Evolutionary conservation across 2,113 vertebrate genomes (phyloP), one percentile per base, ranked within the genome.

Genomic region (Cyprinodon tularosa): DNA sequence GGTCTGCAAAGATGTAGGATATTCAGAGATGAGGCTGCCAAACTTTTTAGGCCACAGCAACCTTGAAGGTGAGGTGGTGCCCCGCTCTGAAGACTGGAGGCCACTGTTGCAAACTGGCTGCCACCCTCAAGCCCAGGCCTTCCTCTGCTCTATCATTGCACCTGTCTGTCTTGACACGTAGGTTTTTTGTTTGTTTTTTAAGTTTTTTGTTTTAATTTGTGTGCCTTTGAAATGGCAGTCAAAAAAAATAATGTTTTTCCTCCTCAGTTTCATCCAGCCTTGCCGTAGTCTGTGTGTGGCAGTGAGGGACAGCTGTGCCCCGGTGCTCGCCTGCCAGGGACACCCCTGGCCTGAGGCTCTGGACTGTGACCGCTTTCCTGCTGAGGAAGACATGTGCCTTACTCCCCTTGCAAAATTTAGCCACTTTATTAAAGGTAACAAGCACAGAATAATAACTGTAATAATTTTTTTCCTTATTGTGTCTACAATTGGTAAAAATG

Each of bases 151-250:
- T 13, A 88, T 97, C 62, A 93, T 96, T 36, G 95, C 96, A 4
- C 96, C 96, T 0, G 77, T 96, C 88, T 97, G 96, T 78, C 94
- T 97, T 20, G 96, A 96, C 81, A 96, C 94, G 96, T 97, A 94
- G 94, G 96, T n/a, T 68, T 0, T 44, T 61, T 65, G 47, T 59
- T 8, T 53, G 20, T 20, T n/a, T n/a, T 17, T 20, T 20, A 3
- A 14, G 9, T 9, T 42, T 14, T 66, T 5, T n/a, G 8, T 4
- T 40, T 53, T 3, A 0, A 38, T 17, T 4, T 14, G 57, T 29
- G 3, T 42, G 8, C 22, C 6, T 22, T 15, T n/a, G 20, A 57
- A n/a, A 29, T 29, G 8, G 8, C 1, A n/a, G 50, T 20, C 3
- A 20, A 57, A 20, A 17, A n/a, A 37, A 40, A 12, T 2, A 40